These are phyloP conservation scores for Parauchenoglanis ngamensis DNA, from an alignment of 2,797 vertebrate genomes.

Conservation along the genomic window DNA sequence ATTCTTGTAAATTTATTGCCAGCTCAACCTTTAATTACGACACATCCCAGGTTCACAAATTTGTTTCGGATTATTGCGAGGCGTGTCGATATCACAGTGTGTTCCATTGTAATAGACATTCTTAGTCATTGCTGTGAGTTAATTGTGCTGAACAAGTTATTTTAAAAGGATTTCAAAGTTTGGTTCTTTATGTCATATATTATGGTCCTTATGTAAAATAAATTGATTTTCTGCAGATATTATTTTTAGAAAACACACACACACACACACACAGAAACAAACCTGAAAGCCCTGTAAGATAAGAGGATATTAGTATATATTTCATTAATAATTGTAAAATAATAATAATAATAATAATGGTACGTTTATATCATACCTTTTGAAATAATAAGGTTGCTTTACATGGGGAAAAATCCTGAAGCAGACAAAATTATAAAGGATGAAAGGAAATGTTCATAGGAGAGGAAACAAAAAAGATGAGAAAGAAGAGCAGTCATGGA, in stretches of 20 bases:
- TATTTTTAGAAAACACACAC: neutral
- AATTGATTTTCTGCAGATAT: neutral
- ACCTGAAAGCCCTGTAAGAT: too few relatives aligned
- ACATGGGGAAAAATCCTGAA: too few relatives aligned
- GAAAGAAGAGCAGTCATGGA: too few relatives aligned
- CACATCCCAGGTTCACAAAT: slow-evolving; percentile 4
- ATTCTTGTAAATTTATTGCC: neutral
- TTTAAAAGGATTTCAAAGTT: neutral
- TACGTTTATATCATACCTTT: too few relatives aligned
- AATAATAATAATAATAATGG: too few relatives aligned
- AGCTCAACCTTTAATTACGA: neutral
- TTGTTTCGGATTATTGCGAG: neutral
- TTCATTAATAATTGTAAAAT: too few relatives aligned
- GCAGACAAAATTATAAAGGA: too few relatives aligned
- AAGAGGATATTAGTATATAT: too few relatives aligned
- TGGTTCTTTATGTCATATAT: neutral
- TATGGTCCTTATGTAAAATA: neutral
- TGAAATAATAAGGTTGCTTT: too few relatives aligned
- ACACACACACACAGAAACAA: too few relatives aligned
- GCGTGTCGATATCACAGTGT: neutral
- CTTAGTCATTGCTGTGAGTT: neutral
- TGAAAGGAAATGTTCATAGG: too few relatives aligned
- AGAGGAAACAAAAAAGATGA: too few relatives aligned
- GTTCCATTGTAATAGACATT: neutral
- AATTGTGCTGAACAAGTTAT: neutral